phyloP scores from a whole-genome alignment of 2,113 vertebrate genomes.

The Rhinichthys klamathensis region DNA sequence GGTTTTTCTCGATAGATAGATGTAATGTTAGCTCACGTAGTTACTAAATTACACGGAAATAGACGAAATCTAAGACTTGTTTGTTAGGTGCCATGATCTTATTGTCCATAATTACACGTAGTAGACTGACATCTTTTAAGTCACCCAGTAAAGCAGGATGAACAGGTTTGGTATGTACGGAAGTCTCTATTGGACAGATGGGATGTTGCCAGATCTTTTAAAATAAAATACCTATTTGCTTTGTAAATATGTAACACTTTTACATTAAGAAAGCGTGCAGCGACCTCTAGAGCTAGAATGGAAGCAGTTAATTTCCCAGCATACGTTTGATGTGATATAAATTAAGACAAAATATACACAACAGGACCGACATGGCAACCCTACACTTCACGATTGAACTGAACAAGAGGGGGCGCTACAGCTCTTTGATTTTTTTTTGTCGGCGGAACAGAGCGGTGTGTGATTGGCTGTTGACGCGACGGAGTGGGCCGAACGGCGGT shows the following conservation, averaged over 20 bases:
- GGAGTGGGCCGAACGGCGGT: neutral
- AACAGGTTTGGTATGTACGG: neutral
- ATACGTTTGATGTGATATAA: too few relatives aligned
- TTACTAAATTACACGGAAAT: neutral
- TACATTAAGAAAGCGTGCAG: neutral
- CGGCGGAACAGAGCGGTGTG: neutral
- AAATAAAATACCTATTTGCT: neutral
- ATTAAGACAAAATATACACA: neutral
- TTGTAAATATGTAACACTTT: neutral
- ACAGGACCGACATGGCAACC: neutral
- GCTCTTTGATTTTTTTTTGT: neutral
- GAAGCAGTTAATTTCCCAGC: fast-evolving
- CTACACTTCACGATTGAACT: neutral
- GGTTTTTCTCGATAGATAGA: neutral
- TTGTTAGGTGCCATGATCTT: neutral
- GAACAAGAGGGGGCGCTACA: neutral
- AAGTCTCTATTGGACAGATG: neutral
- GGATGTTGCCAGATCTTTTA: neutral
- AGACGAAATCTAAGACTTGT: neutral
- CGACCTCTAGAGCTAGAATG: neutral
- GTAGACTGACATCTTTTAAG: neutral
- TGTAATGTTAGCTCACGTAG: neutral
- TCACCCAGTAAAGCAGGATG: neutral
- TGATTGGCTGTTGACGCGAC: constrained; percentile 63
- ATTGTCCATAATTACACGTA: neutral